phyloP scores from a whole-genome alignment of 2,113 vertebrate species.

The Jaculus jaculus region DNA sequence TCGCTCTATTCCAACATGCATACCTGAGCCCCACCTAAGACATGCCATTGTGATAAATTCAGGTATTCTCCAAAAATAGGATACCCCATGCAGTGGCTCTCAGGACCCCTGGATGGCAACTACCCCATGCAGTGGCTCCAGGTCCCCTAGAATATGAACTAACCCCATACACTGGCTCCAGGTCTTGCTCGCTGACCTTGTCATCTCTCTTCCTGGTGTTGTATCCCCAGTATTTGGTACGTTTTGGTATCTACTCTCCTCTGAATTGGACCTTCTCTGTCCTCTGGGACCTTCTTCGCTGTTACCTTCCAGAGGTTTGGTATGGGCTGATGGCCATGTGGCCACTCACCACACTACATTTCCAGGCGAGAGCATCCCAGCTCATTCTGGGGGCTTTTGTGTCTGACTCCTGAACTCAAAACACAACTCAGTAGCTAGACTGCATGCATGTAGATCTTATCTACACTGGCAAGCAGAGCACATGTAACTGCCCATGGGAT shows the following conservation, averaged over 20 bases:
- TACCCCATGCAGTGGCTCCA: too few species aligned
- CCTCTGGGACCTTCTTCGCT: background rate
- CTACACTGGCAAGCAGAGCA: background rate
- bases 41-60: background rate
- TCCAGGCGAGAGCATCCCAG: background rate
- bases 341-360: background rate
- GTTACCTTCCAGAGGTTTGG: background rate
- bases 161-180: background rate
- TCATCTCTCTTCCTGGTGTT: background rate
- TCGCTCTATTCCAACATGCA: background rate
- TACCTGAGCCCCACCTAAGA: background rate
- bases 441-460: background rate
- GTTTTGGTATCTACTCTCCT: background rate
- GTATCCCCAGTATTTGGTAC: too few species aligned
- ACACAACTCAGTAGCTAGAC: background rate
- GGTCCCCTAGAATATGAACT: background rate
- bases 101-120: background rate
- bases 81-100: background rate
- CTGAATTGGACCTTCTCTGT: background rate
- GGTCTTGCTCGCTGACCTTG: background rate
- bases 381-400: background rate
- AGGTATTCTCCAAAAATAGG: background rate
- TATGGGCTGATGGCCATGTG: background rate
- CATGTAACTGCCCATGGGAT: background rate
- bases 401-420: background rate